Evolutionary conservation across 2,888 invertebrate species (phyloP), one percentile per base, ranked within the genome.

Genomic region (Micoletzkya japonica): DNA sequence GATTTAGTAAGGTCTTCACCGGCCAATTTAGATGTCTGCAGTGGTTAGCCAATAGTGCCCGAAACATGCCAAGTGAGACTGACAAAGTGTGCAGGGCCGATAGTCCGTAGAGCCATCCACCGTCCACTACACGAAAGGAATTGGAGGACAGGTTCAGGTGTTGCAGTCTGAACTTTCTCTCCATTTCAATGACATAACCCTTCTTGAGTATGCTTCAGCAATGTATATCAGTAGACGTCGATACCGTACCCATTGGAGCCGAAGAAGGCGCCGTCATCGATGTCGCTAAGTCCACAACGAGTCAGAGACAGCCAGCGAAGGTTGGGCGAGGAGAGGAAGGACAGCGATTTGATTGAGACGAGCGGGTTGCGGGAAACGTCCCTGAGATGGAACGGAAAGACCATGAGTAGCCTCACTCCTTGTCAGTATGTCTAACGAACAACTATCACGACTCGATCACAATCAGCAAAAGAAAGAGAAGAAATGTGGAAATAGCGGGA

Each of bases 71-170:
- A 14, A 28, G 24, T 28, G 30, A 32, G n/a, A 44, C 58, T n/a
- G 14, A 68, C 68, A 68, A 36, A 44, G 17, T 7, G 24, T 68
- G 44, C 28, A 68, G 39, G 0, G 57, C 17, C 2, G 34, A 32
- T n/a, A 68, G 49, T 4, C 68, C 68, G 39, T 44, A 68, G 14
- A 68, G 24, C 68, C 68, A 68, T 58, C 68, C 68, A 34, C 58
- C 58, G 3, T 68, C 39, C 1, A 68, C 3, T 4, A 20, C 34
- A 6, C 26, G 26, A 20, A 68, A 49, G 24, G 37, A 36, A 32
- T 68, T 68, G 58, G n/a, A 26, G 2, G 68, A 68, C 1, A 68
- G 58, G 34, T 68, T 68, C 57, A 68, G 58, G 2, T 37, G 37
- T 2, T 37, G 52, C 2, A 66, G 32, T 32, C 64, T 66, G 54